phyloP scores from a whole-genome alignment of 2,888 invertebrate genomes.

The Limnephilus lunatus region DNA sequence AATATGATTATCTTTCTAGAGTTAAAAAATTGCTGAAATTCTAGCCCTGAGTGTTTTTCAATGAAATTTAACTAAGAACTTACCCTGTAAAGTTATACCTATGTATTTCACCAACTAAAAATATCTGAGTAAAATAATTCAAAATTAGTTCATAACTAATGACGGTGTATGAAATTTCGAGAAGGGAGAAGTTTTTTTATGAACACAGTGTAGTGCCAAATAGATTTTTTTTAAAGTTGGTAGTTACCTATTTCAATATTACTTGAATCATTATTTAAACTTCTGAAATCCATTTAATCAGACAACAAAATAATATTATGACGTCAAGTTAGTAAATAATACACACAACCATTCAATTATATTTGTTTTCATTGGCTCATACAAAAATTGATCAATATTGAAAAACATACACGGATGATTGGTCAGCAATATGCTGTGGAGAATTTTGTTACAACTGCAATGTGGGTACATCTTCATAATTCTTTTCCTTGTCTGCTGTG shows the following conservation, averaged over 20 bases:
- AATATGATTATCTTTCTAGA: too few relatives aligned
- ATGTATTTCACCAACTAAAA: too few relatives aligned
- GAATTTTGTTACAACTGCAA: constrained; percentile 21
- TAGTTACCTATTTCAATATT: not conserved
- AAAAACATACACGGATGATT: not conserved
- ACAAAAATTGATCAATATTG: not conserved
- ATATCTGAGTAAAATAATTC: not conserved
- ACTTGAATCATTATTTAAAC: not conserved
- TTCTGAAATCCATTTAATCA: not conserved
- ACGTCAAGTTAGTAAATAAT: not conserved
- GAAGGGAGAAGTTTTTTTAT: not conserved
- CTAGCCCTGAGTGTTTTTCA: not conserved
- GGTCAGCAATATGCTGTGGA: not conserved
- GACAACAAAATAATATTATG: not conserved
- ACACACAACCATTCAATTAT: not conserved
- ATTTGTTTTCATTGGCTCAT: not conserved
- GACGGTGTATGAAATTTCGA: not conserved
- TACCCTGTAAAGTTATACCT: not conserved
- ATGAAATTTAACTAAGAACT: not conserved
- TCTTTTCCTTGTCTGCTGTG: not conserved
- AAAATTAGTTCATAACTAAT: not conserved
- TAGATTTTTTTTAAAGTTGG: not conserved
- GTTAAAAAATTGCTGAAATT: too few relatives aligned
- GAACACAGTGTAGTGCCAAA: not conserved
- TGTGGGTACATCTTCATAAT: constrained; percentile 23